Base-by-base conservation (phyloP, 2,797 vertebrate species). In the Parauchenoglanis punctatus region DNA sequence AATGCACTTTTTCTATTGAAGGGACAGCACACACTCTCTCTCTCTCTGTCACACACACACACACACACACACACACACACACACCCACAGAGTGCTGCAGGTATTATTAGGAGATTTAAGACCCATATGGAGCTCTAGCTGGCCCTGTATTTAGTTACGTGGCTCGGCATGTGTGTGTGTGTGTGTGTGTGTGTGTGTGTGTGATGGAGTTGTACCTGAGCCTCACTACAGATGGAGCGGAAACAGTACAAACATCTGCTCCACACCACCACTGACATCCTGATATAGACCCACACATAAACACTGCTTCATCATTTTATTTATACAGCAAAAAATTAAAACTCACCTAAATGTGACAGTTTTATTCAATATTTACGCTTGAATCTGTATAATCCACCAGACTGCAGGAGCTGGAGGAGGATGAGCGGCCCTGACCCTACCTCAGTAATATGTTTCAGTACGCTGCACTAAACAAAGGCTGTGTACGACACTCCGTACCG, bases 121-220 rank as follows among this genome's bases (percentile, higher is more conserved):
- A 81, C 88, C 65, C 52, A 88, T 63, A 91, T 92, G 91, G 87
- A 86, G 84, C 91, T 90, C 90, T 78, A 85, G 94, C 95, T 95
- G 95, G 87, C 87, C 91, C 91, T 93, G 93, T 95, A 95, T 96
- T 95, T 91, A 93, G 94, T 96, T 96, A 94, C 94, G 81, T 88
- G 31, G 84, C 18, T 85, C 15, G 0, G 70, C 65, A 72, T 87
- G 61, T 8, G 17, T 83, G 91, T n/a, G 94, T 92, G 92, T 28
- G 77, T 73, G 72, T 87, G 61, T 7, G 77, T 90, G 94, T 93
- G 93, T 94, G 91, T 93, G 93, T 91, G 92, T 25, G 23, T 10
- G 7, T 13, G 11, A 87, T 91, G 92, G 84, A 86, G 82, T 85
- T 88, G 89, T 84, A 88, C 92, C 92, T 93, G 88, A 91, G 86